Base-by-base conservation (phyloP, 2,113 vertebrate species). In the Crotophaga sulcirostris region DNA sequence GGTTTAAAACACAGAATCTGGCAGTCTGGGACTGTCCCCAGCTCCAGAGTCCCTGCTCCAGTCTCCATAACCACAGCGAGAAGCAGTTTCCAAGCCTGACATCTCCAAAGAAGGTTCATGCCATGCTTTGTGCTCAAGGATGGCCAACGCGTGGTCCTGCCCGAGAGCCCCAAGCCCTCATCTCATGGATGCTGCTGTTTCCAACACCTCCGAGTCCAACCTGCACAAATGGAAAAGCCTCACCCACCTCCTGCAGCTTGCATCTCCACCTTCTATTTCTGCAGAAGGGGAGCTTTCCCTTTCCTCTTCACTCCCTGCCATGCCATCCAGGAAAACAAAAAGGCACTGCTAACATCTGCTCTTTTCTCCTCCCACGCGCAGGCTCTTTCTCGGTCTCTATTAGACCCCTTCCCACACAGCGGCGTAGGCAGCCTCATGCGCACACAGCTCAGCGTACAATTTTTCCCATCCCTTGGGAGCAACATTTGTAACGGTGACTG, bases 311-410 rank as follows among this genome's bases (percentile, higher is more conserved):
- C 78, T 83, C 81, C 62, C 74, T 73, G 26, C 78, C 26, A 1
- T 68, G 84, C 84, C 93, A 91, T 40, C 92, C 92, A 95, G 90
- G 90, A 94, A 83, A 96, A 96, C 94, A 95, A 87, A 93, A 93
- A 94, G 91, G 92, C 68, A 31, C 93, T 28, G 93, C 87, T 80
- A 76, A 91, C 94, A 96, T 96, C 93, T 94, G 95, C 87, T 95
- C 93, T 87, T 78, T 87, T 93, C 95, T 91, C 94, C 85, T 93
- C 96, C 96, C 49, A 93, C 94, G 0, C 1, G 7, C 63, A 44
- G 89, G 85, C 82, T 96, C 93, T 45, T 91, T 96, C 93, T 93
- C 55, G 4, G 78, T 93, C 96, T 81, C 91, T 62, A 88, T 94
- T 95, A 96, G 93, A 86, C 74, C 90, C 55, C 90, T 91, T 96